phyloP scores from a whole-genome alignment of 2,888 invertebrate species.

The Ophonus ardosiacus region DNA sequence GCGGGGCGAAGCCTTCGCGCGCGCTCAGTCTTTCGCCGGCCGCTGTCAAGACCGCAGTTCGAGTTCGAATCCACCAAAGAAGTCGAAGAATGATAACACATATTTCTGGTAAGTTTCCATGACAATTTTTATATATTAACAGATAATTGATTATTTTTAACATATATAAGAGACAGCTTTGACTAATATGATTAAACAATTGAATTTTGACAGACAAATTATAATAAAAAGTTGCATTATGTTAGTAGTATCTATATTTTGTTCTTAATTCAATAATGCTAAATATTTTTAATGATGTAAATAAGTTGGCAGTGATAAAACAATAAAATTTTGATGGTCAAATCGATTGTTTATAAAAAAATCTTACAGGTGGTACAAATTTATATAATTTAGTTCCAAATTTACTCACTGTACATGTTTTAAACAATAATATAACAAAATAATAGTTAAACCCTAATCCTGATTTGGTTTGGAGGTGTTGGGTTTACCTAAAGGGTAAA shows the following conservation, averaged over 20 bases:
- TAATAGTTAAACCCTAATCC: neutral
- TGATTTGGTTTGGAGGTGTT: neutral
- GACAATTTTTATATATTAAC: neutral
- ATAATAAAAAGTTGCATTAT: neutral
- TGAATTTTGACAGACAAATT: neutral
- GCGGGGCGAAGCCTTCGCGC: constrained; percentile 18
- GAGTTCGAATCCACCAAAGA: neutral
- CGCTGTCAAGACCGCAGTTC: constrained; percentile 45
- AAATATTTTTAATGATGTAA: neutral
- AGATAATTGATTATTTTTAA: neutral
- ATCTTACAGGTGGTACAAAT: neutral
- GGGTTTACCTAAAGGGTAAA: neutral
- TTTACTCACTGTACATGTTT: neutral
- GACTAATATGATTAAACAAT: neutral
- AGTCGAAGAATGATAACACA: neutral
- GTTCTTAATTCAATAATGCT: neutral
- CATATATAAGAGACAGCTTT: neutral
- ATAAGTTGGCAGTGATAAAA: neutral
- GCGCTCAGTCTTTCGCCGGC: constrained; percentile 46
- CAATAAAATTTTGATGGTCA: neutral
- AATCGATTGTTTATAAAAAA: neutral
- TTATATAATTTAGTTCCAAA: neutral
- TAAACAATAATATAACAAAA: neutral
- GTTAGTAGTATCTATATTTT: neutral
- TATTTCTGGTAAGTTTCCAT: constrained; percentile 37